Base-by-base conservation (phyloP, 2,113 vertebrate genomes). In the Plestiodon gilberti region DNA sequence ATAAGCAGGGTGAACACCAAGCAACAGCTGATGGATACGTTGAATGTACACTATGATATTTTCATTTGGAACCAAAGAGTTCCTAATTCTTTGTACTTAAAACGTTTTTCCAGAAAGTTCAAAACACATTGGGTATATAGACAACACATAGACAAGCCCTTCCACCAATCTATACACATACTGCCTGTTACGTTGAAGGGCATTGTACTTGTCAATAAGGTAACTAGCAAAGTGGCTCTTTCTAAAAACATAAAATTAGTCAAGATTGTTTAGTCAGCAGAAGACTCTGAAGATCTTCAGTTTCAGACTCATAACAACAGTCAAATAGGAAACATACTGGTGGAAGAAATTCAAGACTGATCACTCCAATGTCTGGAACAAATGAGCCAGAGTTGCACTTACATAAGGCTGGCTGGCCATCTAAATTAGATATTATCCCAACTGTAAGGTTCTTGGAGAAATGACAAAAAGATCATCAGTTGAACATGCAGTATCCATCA, bases 281-380 rank as follows among this genome's bases (percentile, higher is more conserved):
- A 20, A 64, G 40, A 75, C 38, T 76, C 62, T 69, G 59, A 75
- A 84, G 35, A 30, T 3, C 59, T 84, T 61, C 71, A 65, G 73
- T n/a, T n/a, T n/a, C 71, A 23, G 76, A 55, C 55, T 57, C 30
- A 17, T 48, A 59, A 35, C 13, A 76, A 75, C 20, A 4, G 61
- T 61, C 25, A 76, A 76, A 76, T 76, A 33, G 82, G 40, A 84
- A 84, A 76, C 82, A 84, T 84, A 75, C 71, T 52, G 30, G 40
- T 75, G 59, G 82, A 35, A 64, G 38, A 28, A 84, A 76, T 85
- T 78, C 62, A 78, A 69, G 62, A 78, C 57, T 59, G 71, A 52
- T n/a, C 17, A 64, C 38, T 73, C 22, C 35, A 83, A 71, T 28
- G 15, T 35, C 57, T 57, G 69, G 9, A 59, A 84, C 59, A 76